A percentile compares a stretch with the other conserved stretches of the same genome.
Evolutionary conservation across 2,113 vertebrate species (phyloP).

Genomic region (Lagenorhynchus albirostris): DNA sequence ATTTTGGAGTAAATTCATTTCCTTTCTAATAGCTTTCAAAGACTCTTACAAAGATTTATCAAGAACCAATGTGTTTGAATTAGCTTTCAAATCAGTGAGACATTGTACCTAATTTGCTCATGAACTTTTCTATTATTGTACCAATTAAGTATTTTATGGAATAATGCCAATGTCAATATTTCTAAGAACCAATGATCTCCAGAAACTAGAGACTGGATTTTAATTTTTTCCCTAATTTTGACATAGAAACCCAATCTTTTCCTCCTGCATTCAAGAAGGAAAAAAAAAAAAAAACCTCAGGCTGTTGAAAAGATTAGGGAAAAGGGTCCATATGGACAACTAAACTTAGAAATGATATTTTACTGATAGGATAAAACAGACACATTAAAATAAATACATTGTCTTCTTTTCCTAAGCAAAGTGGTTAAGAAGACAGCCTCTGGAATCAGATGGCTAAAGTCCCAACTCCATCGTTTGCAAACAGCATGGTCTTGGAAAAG

Average conservation of each 20-base stretch:
- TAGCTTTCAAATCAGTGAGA: constrained; percentile 19
- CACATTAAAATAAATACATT: background rate
- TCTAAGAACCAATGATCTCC: constrained; percentile 4
- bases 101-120: background rate
- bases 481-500: background rate
- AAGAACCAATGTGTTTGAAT: background rate
- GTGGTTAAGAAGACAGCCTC: background rate
- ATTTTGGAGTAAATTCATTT: background rate
- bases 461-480: background rate
- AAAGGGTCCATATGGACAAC: background rate
- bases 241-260: background rate
- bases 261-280: background rate
- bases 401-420: background rate
- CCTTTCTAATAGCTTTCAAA: constrained; percentile 8
- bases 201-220: background rate
- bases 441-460: background rate
- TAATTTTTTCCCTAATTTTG: constrained; percentile 20
- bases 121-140: constrained; percentile 11
- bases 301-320: background rate
- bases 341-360: background rate
- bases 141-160: background rate
- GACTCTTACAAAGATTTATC: background rate
- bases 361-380: background rate
- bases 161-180: background rate
- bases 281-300: background rate